Evolutionary conservation across 2,113 vertebrate genomes (phyloP).

Genomic region (Mesitornis unicolor): DNA sequence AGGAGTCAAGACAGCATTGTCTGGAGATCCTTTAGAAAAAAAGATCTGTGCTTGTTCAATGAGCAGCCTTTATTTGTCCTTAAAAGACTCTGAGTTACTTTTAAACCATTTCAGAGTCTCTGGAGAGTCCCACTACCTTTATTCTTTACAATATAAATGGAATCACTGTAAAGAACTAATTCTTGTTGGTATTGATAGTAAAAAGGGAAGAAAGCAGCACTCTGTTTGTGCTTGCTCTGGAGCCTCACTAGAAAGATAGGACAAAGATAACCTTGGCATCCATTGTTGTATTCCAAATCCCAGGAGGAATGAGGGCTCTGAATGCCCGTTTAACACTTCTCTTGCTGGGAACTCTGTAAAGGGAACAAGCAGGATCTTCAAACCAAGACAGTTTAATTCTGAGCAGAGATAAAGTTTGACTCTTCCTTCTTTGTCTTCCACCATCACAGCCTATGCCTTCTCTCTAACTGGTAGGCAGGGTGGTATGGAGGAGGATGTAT

Average conservation of each 20-base stretch:
- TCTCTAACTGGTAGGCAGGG: neutral
- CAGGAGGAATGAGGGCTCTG: neutral
- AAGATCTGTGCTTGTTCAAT: neutral
- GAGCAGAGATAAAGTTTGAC: neutral
- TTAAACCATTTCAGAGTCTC: neutral
- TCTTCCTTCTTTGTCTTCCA: neutral
- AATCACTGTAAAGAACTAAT: neutral
- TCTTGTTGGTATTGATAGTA: neutral
- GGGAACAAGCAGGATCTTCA: neutral
- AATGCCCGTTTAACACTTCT: slow-evolving; percentile 3
- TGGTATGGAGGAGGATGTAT: neutral
- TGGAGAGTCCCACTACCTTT: neutral
- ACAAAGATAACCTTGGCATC: slow-evolving; percentile 28
- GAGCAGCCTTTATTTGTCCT: neutral
- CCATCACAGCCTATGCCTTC: neutral
- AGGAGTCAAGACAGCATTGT: neutral
- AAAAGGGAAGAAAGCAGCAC: neutral
- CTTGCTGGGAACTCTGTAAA: neutral
- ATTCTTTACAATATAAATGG: neutral
- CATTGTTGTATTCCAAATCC: neutral
- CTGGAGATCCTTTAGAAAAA: neutral
- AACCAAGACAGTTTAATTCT: neutral
- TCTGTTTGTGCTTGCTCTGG: neutral
- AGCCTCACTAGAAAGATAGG: neutral
- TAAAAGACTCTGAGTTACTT: neutral